These are phyloP conservation scores for Todus mexicanus DNA, from an alignment of 2,797 vertebrate species.

Conservation along the genomic window DNA sequence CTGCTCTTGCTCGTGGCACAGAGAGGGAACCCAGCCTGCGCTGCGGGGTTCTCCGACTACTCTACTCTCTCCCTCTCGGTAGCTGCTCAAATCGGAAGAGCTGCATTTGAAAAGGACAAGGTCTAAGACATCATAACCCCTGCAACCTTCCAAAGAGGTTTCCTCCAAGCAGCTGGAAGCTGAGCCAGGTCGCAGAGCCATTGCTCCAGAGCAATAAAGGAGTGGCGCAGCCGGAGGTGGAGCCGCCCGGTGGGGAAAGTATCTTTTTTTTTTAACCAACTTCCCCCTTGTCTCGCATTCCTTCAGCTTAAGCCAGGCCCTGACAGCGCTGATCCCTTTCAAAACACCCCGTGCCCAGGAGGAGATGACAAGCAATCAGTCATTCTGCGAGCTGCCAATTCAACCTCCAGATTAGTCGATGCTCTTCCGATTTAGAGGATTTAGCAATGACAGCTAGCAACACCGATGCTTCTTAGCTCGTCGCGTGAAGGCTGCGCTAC, in stretches of 20 bases:
- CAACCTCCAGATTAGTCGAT: neutral
- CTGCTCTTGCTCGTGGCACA: neutral
- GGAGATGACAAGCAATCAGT: neutral
- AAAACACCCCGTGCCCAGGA: conserved; percentile 10
- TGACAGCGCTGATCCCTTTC: conserved; percentile 21
- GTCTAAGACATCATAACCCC: neutral
- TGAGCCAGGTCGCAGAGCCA: neutral
- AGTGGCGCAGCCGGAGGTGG: neutral
- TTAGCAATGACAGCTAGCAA: neutral
- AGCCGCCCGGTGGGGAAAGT: neutral
- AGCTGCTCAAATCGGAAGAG: neutral
- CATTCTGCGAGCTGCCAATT: neutral
- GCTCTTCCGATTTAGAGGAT: neutral
- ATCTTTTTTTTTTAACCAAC: neutral
- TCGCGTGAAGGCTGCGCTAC: neutral
- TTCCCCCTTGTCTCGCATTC: conserved; percentile 42
- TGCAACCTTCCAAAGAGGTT: neutral
- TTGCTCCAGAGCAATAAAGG: neutral
- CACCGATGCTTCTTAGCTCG: neutral
- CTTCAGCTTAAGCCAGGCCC: neutral
- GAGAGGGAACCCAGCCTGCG: rapidly evolving
- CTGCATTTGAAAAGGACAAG: neutral
- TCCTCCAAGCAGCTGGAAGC: neutral
- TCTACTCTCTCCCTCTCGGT: neutral
- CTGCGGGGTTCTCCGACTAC: rapidly evolving